Percentiles rank a stretch among this genome's conserved stretches.
phyloP scores from a whole-genome alignment of 1,140 invertebrate genomes.

The Drosophila arizonae region DNA sequence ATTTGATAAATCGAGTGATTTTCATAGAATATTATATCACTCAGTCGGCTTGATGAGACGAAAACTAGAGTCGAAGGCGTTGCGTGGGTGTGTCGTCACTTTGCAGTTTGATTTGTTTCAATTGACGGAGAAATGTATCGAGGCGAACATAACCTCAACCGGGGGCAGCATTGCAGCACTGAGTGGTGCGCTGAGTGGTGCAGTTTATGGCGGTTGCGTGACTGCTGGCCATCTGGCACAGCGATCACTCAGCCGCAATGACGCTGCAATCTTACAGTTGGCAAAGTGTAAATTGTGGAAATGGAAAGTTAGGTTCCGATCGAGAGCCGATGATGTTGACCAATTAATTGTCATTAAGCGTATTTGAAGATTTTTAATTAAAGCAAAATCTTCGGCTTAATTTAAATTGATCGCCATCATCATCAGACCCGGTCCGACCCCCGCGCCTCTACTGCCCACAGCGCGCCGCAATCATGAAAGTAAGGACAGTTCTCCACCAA shows the following conservation, averaged over 20 bases:
- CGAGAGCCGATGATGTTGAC: conserved; percentile 62
- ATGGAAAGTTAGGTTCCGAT: conserved; percentile 40
- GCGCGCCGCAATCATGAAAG: conserved; percentile 41
- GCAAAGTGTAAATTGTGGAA: conserved; percentile 31
- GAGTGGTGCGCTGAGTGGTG: conserved; percentile 13
- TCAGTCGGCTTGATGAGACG: conserved; percentile 5
- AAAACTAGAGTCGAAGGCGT: conserved; percentile 23
- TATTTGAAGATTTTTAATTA: conserved; percentile 81
- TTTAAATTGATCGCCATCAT: conserved; percentile 72
- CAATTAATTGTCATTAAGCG: conserved; percentile 81
- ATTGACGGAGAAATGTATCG: conserved; percentile 57
- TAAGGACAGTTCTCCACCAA: neutral
- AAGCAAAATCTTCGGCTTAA: conserved; percentile 78
- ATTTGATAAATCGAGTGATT: conserved; percentile 26
- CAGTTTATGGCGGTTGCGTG: conserved; percentile 72
- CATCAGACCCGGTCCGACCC: conserved; percentile 3
- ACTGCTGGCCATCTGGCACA: conserved; percentile 65
- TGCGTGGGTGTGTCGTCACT: conserved; percentile 51
- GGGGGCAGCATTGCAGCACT: neutral
- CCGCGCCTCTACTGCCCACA: conserved; percentile 38
- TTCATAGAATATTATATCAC: conserved; percentile 15
- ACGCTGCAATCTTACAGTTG: conserved; percentile 36
- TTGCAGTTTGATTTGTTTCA: conserved; percentile 67
- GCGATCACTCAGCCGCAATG: conserved; percentile 29
- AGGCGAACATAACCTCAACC: conserved; percentile 29